These are phyloP conservation scores for Ips nitidus DNA, from an alignment of 1,140 invertebrate species.

Conservation along the genomic window DNA sequence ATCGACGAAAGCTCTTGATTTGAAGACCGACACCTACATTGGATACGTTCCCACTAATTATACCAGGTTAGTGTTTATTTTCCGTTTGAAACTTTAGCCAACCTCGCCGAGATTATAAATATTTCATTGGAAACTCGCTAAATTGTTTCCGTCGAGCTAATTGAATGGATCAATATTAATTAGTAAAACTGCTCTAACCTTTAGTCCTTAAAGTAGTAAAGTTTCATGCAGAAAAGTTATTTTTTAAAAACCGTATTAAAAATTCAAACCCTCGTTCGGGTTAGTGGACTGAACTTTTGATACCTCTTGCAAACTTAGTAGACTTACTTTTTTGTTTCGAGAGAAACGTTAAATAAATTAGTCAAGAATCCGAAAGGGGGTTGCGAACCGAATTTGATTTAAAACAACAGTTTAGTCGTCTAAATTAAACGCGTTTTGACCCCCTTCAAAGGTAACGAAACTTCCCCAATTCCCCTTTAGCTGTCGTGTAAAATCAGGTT, in stretches of 20 bases:
- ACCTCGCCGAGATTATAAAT: neutral
- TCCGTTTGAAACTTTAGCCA: neutral
- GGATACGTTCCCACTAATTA: constrained; percentile 78
- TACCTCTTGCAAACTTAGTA: neutral
- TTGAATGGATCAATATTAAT: constrained; percentile 1
- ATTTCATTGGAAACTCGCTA: neutral
- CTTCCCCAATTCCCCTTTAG: too few relatives aligned
- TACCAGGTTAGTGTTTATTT: constrained; percentile 59
- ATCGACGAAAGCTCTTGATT: constrained; percentile 77
- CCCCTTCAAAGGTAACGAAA: too few relatives aligned
- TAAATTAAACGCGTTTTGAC: too few relatives aligned
- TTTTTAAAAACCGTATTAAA: neutral
- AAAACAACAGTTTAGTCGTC: too few relatives aligned
- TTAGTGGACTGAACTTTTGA: neutral
- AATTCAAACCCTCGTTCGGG: neutral
- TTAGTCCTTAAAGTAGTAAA: neutral
- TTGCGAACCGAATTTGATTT: too few relatives aligned
- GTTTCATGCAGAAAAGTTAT: neutral
- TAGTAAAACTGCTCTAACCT: neutral
- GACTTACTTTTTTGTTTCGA: neutral
- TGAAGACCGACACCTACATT: constrained; percentile 79
- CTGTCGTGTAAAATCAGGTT: constrained; percentile 13
- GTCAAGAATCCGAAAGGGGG: too few relatives aligned
- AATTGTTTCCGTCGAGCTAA: constrained; percentile 3
- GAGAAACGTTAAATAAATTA: neutral